Evolutionary conservation across 2,888 invertebrate species (phyloP), one percentile per base, ranked within the genome.

Genomic region (Onchidella celtica): DNA sequence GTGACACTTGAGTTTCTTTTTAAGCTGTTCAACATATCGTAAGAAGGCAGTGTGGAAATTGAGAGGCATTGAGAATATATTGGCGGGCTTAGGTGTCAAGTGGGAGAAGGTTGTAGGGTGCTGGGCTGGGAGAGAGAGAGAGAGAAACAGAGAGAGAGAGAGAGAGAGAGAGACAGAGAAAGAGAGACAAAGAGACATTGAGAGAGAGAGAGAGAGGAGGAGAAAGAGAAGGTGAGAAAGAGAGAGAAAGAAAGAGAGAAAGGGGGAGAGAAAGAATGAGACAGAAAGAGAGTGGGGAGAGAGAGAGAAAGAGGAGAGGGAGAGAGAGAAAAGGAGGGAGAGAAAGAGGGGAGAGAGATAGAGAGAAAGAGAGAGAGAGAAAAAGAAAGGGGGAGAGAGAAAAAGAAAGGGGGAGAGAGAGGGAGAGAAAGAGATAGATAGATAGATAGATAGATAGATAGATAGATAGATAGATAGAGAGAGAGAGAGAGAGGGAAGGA

Each of bases 371-470:
- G 57, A 63, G 63, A 63, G 40, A 70, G n/a, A 69, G 29, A 59
- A 21, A 59, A 32, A 69, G n/a, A 36, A 65, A 69, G 38, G 38
- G 57, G 59, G 36, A 69, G 69, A 69, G 38, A 59, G 55, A 69
- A 59, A 78, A 65, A 78, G 21, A 69, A 24, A 69, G 32, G 36
- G 32, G 40, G 40, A 40, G 55, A 63, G 29, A 79, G 40, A 63
- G 32, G 29, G 38, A 70, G 70, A 79, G 72, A 79, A 36, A 72
- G 61, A 40, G 73, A n/a, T n/a, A n/a, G n/a, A n/a, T n/a, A n/a
- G n/a, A n/a, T n/a, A n/a, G n/a, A n/a, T n/a, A n/a, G n/a, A n/a
- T n/a, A n/a, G n/a, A n/a, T n/a, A n/a, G n/a, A n/a, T n/a, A n/a
- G n/a, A n/a, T n/a, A n/a, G n/a, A n/a, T n/a, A n/a, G n/a, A n/a